Evolutionary conservation across 2,113 vertebrate species (phyloP).

Genomic region (Eptesicus fuscus): DNA sequence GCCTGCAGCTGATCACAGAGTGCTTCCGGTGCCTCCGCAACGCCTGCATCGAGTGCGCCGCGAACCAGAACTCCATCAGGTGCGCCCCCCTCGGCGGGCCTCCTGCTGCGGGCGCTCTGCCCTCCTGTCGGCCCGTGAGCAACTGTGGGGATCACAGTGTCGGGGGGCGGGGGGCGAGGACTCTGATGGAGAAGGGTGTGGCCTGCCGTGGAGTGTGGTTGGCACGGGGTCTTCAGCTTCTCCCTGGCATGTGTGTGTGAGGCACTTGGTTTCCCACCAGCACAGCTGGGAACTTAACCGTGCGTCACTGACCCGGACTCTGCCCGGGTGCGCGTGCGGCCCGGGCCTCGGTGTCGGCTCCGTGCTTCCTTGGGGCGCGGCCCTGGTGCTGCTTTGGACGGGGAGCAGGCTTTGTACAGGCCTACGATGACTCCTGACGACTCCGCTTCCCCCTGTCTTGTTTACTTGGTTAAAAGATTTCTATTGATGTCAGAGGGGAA

Average conservation of each 20-base stretch:
- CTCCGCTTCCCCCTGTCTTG: too few relatives aligned
- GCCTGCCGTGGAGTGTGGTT: neutral
- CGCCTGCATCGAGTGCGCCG: slow-evolving; percentile 88
- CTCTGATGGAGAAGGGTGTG: rapidly evolving
- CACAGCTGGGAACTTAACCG: neutral
- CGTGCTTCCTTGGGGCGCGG: neutral
- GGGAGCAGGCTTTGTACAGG: neutral
- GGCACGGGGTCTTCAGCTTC: neutral
- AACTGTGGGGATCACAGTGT: neutral
- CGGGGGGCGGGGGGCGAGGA: neutral
- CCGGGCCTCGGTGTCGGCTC: neutral
- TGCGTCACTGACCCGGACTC: neutral
- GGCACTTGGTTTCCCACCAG: neutral
- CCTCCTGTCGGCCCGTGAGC: rapidly evolving
- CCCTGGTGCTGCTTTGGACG: neutral
- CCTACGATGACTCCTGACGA: neutral
- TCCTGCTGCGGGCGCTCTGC: neutral
- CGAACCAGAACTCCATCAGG: slow-evolving; percentile 91
- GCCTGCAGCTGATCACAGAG: slow-evolving; percentile 86
- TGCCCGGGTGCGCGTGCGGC: neutral
- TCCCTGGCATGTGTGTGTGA: neutral
- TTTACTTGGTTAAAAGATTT: too few relatives aligned
- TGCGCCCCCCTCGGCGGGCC: slow-evolving; percentile 47
- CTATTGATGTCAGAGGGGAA: too few relatives aligned
- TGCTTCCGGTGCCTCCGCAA: slow-evolving; percentile 96